Base-by-base conservation (phyloP, 2,113 vertebrate genomes). In the Rhadina sibilatrix region DNA sequence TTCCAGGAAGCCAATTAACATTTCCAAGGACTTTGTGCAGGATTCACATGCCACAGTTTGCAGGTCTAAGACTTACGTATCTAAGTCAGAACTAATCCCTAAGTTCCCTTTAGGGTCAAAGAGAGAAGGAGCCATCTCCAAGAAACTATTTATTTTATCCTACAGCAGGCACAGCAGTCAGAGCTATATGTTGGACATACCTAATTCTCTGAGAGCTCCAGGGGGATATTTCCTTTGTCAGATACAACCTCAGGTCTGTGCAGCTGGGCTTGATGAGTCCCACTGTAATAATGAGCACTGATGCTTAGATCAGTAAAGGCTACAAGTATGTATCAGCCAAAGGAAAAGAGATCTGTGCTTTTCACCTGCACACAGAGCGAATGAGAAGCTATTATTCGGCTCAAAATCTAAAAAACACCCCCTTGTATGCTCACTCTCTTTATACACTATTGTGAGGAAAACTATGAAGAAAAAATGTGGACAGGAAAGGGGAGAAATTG, bases 211-310 rank as follows among this genome's bases (percentile, higher is more conserved):
- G 33, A 24, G 37, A 80, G 25, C 7, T 90, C 40, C 81, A 77
- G 68, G 37, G n/a, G 31, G 83, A 17, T 61, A 88, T 80, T 94
- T 81, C 10, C 4, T 12, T 90, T 79, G 83, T 77, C 52, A 92
- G 21, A 52, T 52, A 42, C 35, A 47, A 22, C 12, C 71, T 81
- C 37, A 90, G 33, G 33, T 86, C 90, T 86, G 1, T n/a, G 42
- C 28, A 90, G 31, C 46, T 86, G 38, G 25, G 11, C 20, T 95
- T 77, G 42, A 56, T 35, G 28, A 72, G 14, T 64, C 17, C 38
- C 19, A 42, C 8, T 70, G 31, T 63, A 81, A 77, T 22, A 83
- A 46, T 50, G 42, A 83, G 27, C 18, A 74, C 7, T 31, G 47
- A 60, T n/a, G 25, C 38, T 87, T 77, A 66, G 53, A 56, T 69